Base-by-base conservation (phyloP, 2,113 vertebrate genomes). In the Opisthocomus hoazin region DNA sequence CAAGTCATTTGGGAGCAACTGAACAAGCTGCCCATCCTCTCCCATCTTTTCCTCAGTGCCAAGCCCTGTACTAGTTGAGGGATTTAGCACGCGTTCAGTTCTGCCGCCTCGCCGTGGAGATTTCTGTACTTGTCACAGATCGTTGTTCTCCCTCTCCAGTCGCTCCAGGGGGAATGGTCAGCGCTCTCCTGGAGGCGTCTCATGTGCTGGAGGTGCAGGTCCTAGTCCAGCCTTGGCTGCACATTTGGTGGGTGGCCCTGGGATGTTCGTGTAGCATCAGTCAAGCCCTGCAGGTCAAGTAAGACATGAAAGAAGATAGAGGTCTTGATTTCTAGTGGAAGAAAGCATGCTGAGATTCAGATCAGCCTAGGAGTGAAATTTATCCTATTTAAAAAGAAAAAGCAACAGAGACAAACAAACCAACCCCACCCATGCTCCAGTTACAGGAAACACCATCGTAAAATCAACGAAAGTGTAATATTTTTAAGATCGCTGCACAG, bases 91-190 rank as follows among this genome's bases (percentile, higher is more conserved):
- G 0, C 10, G 9, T 24, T 74, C 81, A 39, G 41, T 53, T 87
- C 69, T 75, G 60, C 54, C 74, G 37, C 41, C 37, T 65, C 30
- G n/a, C 77, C 11, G 1, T 15, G 56, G 41, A 57, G 73, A 3
- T 43, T 32, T 39, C 7, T 15, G 4, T 74, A 65, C 18, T 64
- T 81, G 45, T 54, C 30, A 16, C 1, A 16, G 21, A 14, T 60
- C 0, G 0, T 43, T 5, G 4, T 64, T 82, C 71, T 26, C 27
- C 12, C 56, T 36, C 91, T 32, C 2, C 65, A 24, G 48, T 51
- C 0, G 0, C 39, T 54, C 22, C 1, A 1, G 76, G 21, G 27
- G 27, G 29, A 57, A 4, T 9, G 68, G 50, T 66, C 56, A 21
- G 1, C 6, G 13, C 32, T 11, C 16, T 73, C 22, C 43, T 58